Base-by-base conservation (phyloP, 2,113 vertebrate genomes). In the Pagrus major region DNA sequence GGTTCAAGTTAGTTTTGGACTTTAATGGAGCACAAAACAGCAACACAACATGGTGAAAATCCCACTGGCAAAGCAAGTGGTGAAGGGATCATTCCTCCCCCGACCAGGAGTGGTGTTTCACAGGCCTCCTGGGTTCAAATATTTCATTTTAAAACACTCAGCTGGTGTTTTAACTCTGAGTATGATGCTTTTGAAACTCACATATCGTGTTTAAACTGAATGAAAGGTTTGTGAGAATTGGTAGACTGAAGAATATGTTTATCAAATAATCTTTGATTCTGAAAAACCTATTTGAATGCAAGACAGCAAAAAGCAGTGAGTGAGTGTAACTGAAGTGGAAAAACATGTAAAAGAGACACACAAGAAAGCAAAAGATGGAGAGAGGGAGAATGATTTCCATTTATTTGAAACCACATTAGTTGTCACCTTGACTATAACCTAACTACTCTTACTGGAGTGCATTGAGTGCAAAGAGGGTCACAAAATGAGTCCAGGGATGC, bases 241-340 rank as follows among this genome's bases (percentile, higher is more conserved):
- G 54, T 5, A 16, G 25, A 56, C 76, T 78, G 61, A 42, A 78
- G 64, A 71, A 59, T 46, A 37, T 29, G 18, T 27, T 52, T 59
- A 52, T 52, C 14, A 2, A 49, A 15, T 42, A 14, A 68, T 59
- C 21, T 33, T 51, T 52, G 6, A 59, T 49, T 52, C 29, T 23
- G 6, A 29, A 16, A 69, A 63, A 21, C 25, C n/a, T 33, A 35
- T 71, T 41, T 64, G 76, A 55, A 81, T 63, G 42, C n/a, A 42
- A 61, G 61, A 42, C 7, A n/a, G 42, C 37, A 44, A 54, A 27
- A 75, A 21, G 55, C 52, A 44, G 23, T 2, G 8, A 35, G 33
- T 31, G 20, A 25, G 23, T 37, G 47, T 0, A 23, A n/a, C n/a
- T n/a, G n/a, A 54, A 52, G 35, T 27, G 27, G 8, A 59, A 59